These are phyloP conservation scores for Galeopsomyia nigrocyanea DNA, from an alignment of 2,888 invertebrate species.

Conservation along the genomic window DNA sequence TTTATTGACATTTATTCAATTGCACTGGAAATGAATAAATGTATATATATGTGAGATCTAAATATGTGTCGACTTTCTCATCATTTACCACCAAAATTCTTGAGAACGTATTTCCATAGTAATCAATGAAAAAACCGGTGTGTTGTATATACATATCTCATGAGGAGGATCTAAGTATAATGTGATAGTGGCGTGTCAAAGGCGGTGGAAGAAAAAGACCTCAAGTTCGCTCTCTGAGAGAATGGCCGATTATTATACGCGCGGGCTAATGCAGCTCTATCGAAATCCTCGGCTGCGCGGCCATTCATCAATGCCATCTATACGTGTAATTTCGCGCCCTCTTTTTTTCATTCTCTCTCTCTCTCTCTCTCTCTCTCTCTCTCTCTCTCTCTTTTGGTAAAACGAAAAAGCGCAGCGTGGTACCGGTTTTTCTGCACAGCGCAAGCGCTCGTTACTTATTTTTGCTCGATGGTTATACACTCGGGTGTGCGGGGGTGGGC, in stretches of 20 bases:
- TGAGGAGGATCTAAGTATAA: slow-evolving; percentile 27
- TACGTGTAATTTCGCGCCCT: slow-evolving; percentile 63
- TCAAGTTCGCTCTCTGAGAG: slow-evolving; percentile 19
- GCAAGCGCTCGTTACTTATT: slow-evolving; percentile 52
- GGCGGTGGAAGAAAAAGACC: background rate
- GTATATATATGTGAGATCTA: too few relatives aligned
- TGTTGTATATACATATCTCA: slow-evolving; percentile 14
- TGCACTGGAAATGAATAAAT: too few relatives aligned
- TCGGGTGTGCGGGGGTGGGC: slow-evolving; percentile 20
- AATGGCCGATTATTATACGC: slow-evolving; percentile 36
- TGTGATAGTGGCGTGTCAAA: slow-evolving; percentile 38
- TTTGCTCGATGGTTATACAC: slow-evolving; percentile 48
- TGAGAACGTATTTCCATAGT: too few relatives aligned
- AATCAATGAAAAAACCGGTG: too few relatives aligned
- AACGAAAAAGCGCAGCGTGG: slow-evolving; percentile 21
- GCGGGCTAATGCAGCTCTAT: slow-evolving; percentile 50
- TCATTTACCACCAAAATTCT: too few relatives aligned
- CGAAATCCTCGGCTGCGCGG: slow-evolving; percentile 52
- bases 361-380: too few relatives aligned
- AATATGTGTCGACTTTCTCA: too few relatives aligned
- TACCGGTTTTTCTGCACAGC: slow-evolving; percentile 36
- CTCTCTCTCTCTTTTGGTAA: slow-evolving; percentile 7
- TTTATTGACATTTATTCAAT: too few relatives aligned
- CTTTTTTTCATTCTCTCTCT: slow-evolving; percentile 7
- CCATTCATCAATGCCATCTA: slow-evolving; percentile 66